Percentiles rank a stretch among this genome's conserved stretches.
Conservation (phyloP, 2,888 invertebrate species). For the Alloscopus bannaensis region DNA sequence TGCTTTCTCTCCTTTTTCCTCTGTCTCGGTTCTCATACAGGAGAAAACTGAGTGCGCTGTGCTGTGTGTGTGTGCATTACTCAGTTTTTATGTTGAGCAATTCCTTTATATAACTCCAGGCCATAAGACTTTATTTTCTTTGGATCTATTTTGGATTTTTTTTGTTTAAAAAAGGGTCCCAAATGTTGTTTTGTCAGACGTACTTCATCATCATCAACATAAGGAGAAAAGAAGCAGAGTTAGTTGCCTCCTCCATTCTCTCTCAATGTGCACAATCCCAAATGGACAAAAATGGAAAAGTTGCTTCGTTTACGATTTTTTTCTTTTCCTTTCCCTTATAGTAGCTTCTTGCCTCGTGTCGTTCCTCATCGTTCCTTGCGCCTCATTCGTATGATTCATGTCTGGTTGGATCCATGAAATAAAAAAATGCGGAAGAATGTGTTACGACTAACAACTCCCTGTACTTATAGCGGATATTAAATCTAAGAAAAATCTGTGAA, state of each 20-base stretch:
- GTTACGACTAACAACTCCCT: too few relatives aligned
- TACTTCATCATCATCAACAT: constrained; percentile 45
- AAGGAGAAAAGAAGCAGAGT: background rate
- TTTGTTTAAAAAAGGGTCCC: constrained; percentile 30
- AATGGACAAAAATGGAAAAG: background rate
- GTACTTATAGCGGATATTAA: too few relatives aligned
- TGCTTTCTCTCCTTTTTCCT: background rate
- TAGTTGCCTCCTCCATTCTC: too few relatives aligned
- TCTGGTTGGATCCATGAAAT: background rate
- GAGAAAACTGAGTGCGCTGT: too few relatives aligned
- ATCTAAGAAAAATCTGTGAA: too few relatives aligned
- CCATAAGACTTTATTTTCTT: too few relatives aligned
- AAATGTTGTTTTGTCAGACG: constrained; percentile 41
- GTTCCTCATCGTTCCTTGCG: too few relatives aligned
- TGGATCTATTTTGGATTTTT: constrained; percentile 27
- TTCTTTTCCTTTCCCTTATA: background rate
- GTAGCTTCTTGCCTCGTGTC: too few relatives aligned
- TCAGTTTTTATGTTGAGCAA: background rate
- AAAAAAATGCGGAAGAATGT: constrained; percentile 7
- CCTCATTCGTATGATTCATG: constrained; percentile 5
- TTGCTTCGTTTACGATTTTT: constrained; percentile 17
- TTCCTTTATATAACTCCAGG: background rate
- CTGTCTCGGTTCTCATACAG: background rate
- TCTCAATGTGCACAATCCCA: too few relatives aligned
- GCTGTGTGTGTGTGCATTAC: too few relatives aligned